Conservation (phyloP, 1,140 invertebrate genomes). For the Macrosteles quadrilineatus region DNA sequence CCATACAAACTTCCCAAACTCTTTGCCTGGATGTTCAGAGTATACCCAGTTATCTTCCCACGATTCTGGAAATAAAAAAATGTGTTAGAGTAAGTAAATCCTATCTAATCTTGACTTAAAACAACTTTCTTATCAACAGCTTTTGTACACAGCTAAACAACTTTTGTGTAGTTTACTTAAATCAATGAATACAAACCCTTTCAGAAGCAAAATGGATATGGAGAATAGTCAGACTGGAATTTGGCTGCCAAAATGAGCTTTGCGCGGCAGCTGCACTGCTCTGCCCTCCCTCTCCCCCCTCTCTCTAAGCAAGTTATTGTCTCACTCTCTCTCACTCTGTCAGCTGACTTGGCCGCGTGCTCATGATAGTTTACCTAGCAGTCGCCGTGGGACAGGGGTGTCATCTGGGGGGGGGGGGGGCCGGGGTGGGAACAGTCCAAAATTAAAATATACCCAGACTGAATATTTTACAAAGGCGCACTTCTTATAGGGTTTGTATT, state of each 20-base stretch:
- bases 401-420: neutral
- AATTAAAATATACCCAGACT: no score
- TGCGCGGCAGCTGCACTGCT: no score
- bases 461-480: no score
- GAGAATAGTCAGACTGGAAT: no score
- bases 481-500: no score
- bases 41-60: constrained; percentile 91
- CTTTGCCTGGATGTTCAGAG: constrained; percentile 90
- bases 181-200: neutral
- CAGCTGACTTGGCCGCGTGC: no score
- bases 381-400: neutral
- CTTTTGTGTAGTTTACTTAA: constrained; percentile 23
- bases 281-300: neutral
- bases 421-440: no score
- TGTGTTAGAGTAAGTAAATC: no score
- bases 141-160: neutral
- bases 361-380: neutral
- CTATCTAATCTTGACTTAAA: no score
- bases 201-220: constrained; percentile 4
- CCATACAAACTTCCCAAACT: constrained; percentile 91
- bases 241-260: no score
- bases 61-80: constrained; percentile 62
- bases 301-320: neutral
- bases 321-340: neutral
- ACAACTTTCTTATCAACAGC: no score